Evolutionary conservation across 2,888 invertebrate genomes (phyloP).

Genomic region (Seladonia tumulorum): DNA sequence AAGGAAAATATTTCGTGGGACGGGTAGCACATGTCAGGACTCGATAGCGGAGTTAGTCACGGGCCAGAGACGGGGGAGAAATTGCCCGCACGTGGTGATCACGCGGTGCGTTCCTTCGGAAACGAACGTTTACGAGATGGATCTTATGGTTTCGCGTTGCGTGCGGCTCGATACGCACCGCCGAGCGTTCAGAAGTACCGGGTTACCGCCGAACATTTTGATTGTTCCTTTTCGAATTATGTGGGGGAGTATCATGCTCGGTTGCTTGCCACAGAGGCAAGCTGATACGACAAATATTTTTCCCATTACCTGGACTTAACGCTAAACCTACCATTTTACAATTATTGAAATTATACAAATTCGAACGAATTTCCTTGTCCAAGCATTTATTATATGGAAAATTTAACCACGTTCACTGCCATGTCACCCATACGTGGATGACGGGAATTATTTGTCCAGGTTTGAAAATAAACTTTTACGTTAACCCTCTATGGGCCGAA

Average conservation of each 20-base stretch:
- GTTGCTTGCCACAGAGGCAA: neutral
- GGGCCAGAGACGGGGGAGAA: slow-evolving; percentile 39
- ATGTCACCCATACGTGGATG: too few species aligned
- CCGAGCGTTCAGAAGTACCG: neutral
- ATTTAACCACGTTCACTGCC: too few species aligned
- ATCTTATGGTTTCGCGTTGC: slow-evolving; percentile 42
- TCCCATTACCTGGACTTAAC: too few species aligned
- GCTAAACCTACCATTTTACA: too few species aligned
- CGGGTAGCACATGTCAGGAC: slow-evolving; percentile 42
- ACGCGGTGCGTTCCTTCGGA: slow-evolving; percentile 31
- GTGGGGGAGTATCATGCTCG: neutral
- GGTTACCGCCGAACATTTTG: neutral
- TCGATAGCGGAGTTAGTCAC: slow-evolving; percentile 46
- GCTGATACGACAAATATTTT: neutral
- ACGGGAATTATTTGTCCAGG: too few species aligned
- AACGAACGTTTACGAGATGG: slow-evolving; percentile 44
- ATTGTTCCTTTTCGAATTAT: neutral
- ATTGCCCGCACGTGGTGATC: slow-evolving; percentile 58
- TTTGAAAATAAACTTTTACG: too few species aligned
- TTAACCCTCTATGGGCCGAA: too few species aligned
- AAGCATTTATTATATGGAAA: too few species aligned
- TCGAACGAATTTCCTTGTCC: too few species aligned
- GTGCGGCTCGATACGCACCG: slow-evolving; percentile 8
- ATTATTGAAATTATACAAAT: too few species aligned
- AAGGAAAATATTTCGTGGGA: slow-evolving; percentile 48